Evolutionary conservation across 2,888 invertebrate genomes (phyloP).

Genomic region (Tillus elongatus): DNA sequence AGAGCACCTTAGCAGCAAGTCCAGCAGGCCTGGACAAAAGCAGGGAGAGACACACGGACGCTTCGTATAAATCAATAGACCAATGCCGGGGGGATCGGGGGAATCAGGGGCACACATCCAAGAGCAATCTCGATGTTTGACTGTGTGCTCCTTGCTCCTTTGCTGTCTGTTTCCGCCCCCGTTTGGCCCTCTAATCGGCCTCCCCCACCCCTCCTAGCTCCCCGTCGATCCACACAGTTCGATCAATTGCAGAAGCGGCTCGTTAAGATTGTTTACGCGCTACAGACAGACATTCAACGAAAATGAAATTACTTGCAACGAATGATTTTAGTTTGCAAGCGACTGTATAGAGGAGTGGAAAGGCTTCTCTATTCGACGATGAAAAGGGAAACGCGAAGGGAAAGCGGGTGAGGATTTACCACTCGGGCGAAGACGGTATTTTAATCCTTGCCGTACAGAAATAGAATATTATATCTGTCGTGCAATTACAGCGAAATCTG

Average conservation of each 20-base stretch:
- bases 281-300: conserved; percentile 27
- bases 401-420: no score
- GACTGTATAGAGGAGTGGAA: no score
- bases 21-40: conserved; percentile 7
- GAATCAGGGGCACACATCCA: conserved; percentile 21
- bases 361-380: no score
- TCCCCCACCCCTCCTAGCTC: conserved; percentile 13
- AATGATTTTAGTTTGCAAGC: no score
- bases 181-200: conserved; percentile 19
- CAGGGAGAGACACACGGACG: conserved; percentile 6
- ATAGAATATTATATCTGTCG: no score
- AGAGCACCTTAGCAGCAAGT: conserved; percentile 13
- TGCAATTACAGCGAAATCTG: no score
- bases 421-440: no score
- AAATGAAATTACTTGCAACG: conserved; percentile 28
- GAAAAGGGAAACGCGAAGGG: no score
- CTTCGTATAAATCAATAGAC: conserved; percentile 32
- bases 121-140: conserved; percentile 37
- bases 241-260: conserved; percentile 38
- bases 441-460: no score
- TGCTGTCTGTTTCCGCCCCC: conserved; percentile 22
- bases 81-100: conserved; percentile 31
- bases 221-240: conserved; percentile 39
- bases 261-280: conserved; percentile 39
- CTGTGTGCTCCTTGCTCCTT: conserved; percentile 18